These are phyloP conservation scores for Idaea biselata DNA, from an alignment of 2,888 invertebrate species.

Conservation along the genomic window DNA sequence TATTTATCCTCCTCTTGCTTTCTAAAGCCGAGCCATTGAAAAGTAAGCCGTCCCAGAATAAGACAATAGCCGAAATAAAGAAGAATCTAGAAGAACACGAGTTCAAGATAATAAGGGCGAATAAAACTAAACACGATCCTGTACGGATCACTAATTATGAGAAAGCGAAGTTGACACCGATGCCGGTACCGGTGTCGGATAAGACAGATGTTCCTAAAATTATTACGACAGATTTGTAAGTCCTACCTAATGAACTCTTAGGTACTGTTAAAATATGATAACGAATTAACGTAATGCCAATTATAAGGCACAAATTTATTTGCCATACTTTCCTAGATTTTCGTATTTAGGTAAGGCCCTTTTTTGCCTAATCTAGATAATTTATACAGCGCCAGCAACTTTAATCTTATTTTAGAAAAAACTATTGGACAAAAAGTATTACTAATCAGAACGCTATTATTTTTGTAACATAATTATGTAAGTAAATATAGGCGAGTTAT, in stretches of 20 bases:
- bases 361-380: no score
- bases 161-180: slow-evolving; percentile 44
- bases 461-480: neutral
- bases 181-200: slow-evolving; percentile 27
- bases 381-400: no score
- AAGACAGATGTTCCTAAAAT: slow-evolving; percentile 39
- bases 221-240: slow-evolving; percentile 56
- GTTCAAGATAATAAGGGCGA: slow-evolving; percentile 39
- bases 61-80: slow-evolving; percentile 48
- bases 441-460: neutral
- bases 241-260: slow-evolving; percentile 13
- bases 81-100: slow-evolving; percentile 57
- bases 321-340: no score
- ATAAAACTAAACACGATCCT: slow-evolving; percentile 51
- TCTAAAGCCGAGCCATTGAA: slow-evolving; percentile 24
- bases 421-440: neutral
- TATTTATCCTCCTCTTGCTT: slow-evolving; percentile 3
- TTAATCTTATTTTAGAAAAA: no score
- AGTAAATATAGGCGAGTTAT: neutral
- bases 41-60: slow-evolving; percentile 34
- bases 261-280: no score
- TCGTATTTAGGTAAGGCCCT: no score
- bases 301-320: no score
- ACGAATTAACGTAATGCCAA: no score
- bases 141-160: slow-evolving; percentile 55